Evolutionary conservation across 2,113 vertebrate genomes (phyloP).

Genomic region (Ceratotherium simum): DNA sequence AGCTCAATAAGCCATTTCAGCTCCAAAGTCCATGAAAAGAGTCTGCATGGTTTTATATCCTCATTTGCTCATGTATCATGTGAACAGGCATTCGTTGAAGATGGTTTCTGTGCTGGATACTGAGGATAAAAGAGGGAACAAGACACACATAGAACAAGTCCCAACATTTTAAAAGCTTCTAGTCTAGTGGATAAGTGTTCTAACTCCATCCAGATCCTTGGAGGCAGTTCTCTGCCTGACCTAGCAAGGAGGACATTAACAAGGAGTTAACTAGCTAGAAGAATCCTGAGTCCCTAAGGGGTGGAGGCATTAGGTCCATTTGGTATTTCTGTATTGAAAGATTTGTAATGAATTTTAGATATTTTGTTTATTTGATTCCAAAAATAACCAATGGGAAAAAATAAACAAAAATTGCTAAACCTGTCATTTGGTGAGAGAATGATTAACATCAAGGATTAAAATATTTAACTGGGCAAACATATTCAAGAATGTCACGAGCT

Average conservation of each 20-base stretch:
- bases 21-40: neutral
- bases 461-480: neutral
- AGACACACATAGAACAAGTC: neutral
- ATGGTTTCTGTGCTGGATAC: neutral
- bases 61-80: neutral
- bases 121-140: neutral
- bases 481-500: neutral
- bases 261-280: neutral
- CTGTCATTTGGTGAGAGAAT: neutral
- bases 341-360: neutral
- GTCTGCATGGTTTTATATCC: neutral
- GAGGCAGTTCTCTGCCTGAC: neutral
- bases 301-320: neutral
- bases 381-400: neutral
- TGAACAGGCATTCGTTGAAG: neutral
- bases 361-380: neutral
- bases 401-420: neutral
- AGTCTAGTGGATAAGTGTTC: neutral
- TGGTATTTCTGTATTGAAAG: neutral
- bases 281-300: rapidly evolving
- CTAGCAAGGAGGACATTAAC: neutral
- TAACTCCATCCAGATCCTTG: neutral
- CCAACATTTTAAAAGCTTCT: neutral
- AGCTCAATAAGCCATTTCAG: neutral
- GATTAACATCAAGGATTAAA: neutral